phyloP scores from a whole-genome alignment of 2,113 vertebrate genomes.

The Crotalus helleri region DNA sequence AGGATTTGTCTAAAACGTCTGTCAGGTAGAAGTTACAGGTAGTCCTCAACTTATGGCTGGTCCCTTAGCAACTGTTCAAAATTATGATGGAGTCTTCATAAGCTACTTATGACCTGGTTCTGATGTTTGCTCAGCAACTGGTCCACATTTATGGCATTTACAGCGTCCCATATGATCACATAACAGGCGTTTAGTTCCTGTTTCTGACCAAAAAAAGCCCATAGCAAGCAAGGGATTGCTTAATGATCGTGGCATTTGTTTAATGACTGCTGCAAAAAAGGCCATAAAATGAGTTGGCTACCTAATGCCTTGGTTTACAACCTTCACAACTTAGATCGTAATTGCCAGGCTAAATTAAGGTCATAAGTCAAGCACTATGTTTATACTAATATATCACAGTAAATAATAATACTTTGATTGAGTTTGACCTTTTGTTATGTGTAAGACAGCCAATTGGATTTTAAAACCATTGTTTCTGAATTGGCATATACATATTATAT shows the following conservation, averaged over 20 bases:
- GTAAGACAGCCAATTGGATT: not conserved
- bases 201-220: no score
- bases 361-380: not conserved
- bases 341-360: not conserved
- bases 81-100: not conserved
- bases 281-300: not conserved
- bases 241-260: no score
- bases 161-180: no score
- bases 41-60: not conserved
- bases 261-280: no score
- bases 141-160: no score
- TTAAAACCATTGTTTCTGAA: not conserved
- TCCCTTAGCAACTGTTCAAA: not conserved
- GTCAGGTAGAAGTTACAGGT: constrained; percentile 5
- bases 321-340: not conserved
- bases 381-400: not conserved
- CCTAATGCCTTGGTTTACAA: not conserved
- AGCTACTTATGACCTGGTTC: not conserved
- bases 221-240: no score
- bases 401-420: not conserved
- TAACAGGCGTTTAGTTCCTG: no score
- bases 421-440: not conserved
- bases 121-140: no score
- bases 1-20: constrained; percentile 21
- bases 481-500: not conserved